These are phyloP conservation scores for Coregonus suidteri DNA, from an alignment of 2,797 vertebrate genomes.

Conservation along the genomic window DNA sequence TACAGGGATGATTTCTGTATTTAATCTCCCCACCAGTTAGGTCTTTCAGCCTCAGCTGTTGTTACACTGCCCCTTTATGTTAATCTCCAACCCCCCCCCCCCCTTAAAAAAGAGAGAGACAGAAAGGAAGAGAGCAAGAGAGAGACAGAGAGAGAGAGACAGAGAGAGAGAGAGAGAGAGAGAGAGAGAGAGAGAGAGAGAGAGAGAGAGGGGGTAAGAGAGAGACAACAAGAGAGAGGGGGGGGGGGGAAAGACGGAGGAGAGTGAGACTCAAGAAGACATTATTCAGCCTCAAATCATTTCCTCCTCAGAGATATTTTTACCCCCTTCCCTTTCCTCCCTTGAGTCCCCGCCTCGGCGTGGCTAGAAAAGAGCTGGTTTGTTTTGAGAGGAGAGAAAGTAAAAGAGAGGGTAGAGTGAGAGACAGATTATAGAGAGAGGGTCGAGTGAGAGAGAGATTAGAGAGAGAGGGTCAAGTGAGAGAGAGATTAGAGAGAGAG, in stretches of 20 bases:
- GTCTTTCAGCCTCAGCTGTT: conserved; percentile 91
- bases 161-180: background rate
- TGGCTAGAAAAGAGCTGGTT: conserved; percentile 51
- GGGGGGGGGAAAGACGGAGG: conserved; percentile 51
- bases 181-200: background rate
- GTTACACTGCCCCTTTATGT: conserved; percentile 95
- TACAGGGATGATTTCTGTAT: too few relatives aligned
- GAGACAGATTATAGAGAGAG: conserved; percentile 14
- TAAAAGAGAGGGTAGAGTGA: background rate
- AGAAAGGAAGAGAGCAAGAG: background rate
- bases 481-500: too few relatives aligned
- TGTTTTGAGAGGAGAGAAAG: conserved; percentile 46
- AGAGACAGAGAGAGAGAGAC: background rate
- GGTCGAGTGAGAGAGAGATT: background rate
- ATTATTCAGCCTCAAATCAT: conserved; percentile 87
- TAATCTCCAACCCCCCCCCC: conserved; percentile 79
- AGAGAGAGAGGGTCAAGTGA: conserved; percentile 13
- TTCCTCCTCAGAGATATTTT: conserved; percentile 88
- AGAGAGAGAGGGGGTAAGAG: conserved; percentile 16
- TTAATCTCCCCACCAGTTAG: conserved; percentile 99
- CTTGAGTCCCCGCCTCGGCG: conserved; percentile 53
- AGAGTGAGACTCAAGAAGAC: conserved; percentile 57
- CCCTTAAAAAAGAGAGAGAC: too few relatives aligned
- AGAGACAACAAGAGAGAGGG: conserved; percentile 27
- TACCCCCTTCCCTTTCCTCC: conserved; percentile 52